Percentiles rank a stretch among this genome's conserved stretches.
Evolutionary conservation across 2,888 invertebrate genomes (phyloP).

Genomic region (Hydriomena furcata): DNA sequence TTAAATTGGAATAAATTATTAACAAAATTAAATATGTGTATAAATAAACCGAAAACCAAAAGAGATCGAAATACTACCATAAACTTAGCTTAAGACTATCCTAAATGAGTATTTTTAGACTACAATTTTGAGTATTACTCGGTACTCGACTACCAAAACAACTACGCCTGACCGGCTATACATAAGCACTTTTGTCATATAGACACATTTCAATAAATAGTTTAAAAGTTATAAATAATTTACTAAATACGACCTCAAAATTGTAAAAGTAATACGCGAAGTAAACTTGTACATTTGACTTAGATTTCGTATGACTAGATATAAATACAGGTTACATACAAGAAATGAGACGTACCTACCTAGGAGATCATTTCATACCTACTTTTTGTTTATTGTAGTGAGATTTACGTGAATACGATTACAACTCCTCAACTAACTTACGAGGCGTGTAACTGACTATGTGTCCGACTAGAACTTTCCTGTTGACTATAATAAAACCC

Average conservation of each 20-base stretch:
- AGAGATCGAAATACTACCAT: conserved; percentile 8
- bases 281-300: conserved; percentile 20
- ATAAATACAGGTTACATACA: conserved; percentile 6
- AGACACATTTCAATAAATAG: conserved; percentile 13
- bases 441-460: conserved; percentile 1
- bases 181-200: conserved; percentile 14
- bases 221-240: conserved; percentile 20
- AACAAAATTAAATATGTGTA: conserved; percentile 10
- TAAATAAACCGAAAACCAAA: conserved; percentile 9
- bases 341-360: no score
- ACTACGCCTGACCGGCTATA: conserved; percentile 7
- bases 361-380: conserved; percentile 5
- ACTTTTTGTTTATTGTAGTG: neutral
- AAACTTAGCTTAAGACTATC: neutral
- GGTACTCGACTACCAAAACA: conserved; percentile 14
- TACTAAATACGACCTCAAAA: conserved; percentile 23
- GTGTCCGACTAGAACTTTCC: conserved; percentile 14
- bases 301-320: conserved; percentile 18
- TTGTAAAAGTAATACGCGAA: conserved; percentile 1
- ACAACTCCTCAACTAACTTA: neutral
- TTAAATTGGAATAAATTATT: conserved; percentile 16
- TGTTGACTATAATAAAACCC: neutral
- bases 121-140: conserved; percentile 21
- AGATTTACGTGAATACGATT: conserved; percentile 1
- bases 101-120: conserved; percentile 5